Percentiles rank a stretch among this genome's conserved stretches.
phyloP scores from a whole-genome alignment of 2,113 vertebrate species.

The Ploceus nigricollis region DNA sequence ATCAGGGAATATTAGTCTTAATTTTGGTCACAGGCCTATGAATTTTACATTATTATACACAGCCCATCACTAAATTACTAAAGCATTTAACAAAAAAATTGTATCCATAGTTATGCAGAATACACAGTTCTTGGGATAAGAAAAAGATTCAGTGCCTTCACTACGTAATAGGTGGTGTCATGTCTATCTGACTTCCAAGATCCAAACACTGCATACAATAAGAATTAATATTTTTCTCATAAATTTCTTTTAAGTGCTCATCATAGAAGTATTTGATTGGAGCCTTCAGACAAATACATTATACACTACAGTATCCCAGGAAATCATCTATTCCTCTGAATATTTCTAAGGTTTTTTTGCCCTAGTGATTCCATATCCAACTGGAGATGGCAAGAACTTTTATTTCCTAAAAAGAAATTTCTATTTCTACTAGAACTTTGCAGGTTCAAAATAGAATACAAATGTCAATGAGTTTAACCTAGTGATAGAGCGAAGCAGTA shows the following conservation, averaged over 20 bases:
- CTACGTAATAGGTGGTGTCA: not conserved
- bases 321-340: not conserved
- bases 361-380: not conserved
- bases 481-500: not conserved
- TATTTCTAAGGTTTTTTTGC: not conserved
- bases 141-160: not conserved
- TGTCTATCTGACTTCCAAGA: not conserved
- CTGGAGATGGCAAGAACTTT: not conserved
- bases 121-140: not conserved
- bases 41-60: not conserved
- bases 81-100: not conserved
- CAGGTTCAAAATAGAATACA: not conserved
- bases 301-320: not conserved
- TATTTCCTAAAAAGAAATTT: not conserved
- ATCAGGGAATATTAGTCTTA: not conserved
- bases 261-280: not conserved
- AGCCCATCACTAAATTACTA: not conserved
- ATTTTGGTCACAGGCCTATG: not conserved
- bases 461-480: not conserved
- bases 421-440: not conserved
- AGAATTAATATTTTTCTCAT: not conserved
- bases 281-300: not conserved
- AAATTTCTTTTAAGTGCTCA: not conserved
- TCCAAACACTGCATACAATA: not conserved
- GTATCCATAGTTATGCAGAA: not conserved